phyloP scores from a whole-genome alignment of 2,797 vertebrate genomes.

The Melanogrammus aeglefinus region DNA sequence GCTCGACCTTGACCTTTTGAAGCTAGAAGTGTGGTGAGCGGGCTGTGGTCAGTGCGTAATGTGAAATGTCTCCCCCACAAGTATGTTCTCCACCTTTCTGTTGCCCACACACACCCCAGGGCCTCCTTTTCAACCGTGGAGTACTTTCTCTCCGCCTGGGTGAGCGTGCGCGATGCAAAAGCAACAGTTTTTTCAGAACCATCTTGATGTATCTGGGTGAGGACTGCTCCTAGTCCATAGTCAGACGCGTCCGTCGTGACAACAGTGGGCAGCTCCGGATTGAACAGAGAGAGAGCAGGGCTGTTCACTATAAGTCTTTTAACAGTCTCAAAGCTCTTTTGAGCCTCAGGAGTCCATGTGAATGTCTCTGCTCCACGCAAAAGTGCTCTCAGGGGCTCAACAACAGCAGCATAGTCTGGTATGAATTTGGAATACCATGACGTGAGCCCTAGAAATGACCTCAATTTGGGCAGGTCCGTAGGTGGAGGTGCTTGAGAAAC shows the following conservation, averaged over 20 bases:
- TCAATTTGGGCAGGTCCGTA: neutral
- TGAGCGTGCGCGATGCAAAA: slow-evolving; percentile 7
- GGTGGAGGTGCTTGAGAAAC: neutral
- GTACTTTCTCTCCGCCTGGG: slow-evolving; percentile 3
- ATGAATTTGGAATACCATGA: slow-evolving; percentile 20
- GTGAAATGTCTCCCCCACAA: slow-evolving; percentile 13
- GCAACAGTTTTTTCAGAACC: neutral
- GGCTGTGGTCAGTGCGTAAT: neutral
- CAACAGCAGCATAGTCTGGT: slow-evolving; percentile 5
- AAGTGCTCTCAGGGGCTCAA: slow-evolving; percentile 9
- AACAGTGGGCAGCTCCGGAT: slow-evolving; percentile 2
- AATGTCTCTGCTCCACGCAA: neutral
- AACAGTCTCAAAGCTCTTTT: slow-evolving; percentile 8
- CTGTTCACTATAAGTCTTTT: slow-evolving; percentile 11
- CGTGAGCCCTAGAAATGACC: neutral
- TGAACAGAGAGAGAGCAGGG: slow-evolving; percentile 13
- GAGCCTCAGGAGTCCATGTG: neutral
- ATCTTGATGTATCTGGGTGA: slow-evolving; percentile 6
- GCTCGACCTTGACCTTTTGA: slow-evolving; percentile 14
- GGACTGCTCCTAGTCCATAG: slow-evolving; percentile 3
- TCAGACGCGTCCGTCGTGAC: slow-evolving; percentile 19
- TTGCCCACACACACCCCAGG: slow-evolving; percentile 1
- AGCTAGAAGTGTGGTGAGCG: too few species aligned
- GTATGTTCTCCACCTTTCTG: neutral
- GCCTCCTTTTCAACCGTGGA: slow-evolving; percentile 6